Evolutionary conservation across 2,113 vertebrate genomes (phyloP).

Genomic region (Penelope pileata): DNA sequence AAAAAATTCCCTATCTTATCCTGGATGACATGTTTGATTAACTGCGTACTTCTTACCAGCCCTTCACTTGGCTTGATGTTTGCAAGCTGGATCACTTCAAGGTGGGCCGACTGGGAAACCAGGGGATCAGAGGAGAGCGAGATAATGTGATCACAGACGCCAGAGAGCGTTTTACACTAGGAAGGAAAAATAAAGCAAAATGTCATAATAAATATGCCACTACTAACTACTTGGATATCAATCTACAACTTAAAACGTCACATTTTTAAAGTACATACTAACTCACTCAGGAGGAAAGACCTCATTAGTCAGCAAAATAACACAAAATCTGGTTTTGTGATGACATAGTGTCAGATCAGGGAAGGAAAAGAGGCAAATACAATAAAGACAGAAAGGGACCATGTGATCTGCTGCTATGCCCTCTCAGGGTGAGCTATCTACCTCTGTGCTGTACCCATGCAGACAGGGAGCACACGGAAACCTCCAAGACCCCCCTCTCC

Average conservation of each 20-base stretch:
- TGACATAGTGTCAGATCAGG: not conserved
- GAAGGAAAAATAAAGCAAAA: not conserved
- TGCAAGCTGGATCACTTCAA: slow-evolving; percentile 86
- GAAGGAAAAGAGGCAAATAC: not conserved
- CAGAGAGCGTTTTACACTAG: slow-evolving; percentile 86
- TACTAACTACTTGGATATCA: not conserved
- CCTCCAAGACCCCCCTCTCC: accelerated
- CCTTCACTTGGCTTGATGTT: slow-evolving; percentile 89
- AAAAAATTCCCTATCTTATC: not conserved
- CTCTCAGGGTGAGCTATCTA: not conserved
- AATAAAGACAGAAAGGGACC: not conserved
- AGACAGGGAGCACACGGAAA: accelerated
- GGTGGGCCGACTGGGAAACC: slow-evolving; percentile 86
- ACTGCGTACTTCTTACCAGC: slow-evolving; percentile 83
- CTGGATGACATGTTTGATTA: slow-evolving; percentile 63
- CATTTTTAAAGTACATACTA: not conserved
- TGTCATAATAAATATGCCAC: not conserved
- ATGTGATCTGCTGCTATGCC: accelerated
- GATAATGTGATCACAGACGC: slow-evolving; percentile 86
- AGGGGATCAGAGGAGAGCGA: slow-evolving; percentile 85
- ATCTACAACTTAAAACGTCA: not conserved
- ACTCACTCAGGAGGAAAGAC: not conserved
- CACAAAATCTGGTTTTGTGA: not conserved
- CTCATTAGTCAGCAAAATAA: not conserved
- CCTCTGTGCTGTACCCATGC: not conserved